phyloP scores from a whole-genome alignment of 2,797 vertebrate genomes.

The Chloroceryle amazona region DNA sequence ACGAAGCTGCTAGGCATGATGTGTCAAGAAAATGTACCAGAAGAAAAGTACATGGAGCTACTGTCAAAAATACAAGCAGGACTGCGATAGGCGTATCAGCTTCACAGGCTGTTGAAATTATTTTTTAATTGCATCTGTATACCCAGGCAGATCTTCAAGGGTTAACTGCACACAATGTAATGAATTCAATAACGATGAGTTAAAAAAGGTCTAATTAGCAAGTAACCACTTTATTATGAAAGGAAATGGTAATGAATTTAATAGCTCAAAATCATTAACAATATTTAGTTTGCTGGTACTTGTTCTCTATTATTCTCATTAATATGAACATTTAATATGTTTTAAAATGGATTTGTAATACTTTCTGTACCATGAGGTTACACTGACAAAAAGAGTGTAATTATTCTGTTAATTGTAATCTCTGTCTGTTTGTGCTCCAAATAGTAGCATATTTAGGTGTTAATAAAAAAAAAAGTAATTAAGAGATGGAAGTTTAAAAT shows the following conservation, averaged over 20 bases:
- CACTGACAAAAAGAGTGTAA: constrained; percentile 85
- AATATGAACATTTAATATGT: constrained; percentile 88
- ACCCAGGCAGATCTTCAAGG: constrained; percentile 84
- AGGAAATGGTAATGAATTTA: constrained; percentile 95
- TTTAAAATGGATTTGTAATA: constrained; percentile 88
- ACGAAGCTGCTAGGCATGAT: constrained; percentile 74
- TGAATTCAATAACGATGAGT: constrained; percentile 95
- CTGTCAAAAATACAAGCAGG: constrained; percentile 67
- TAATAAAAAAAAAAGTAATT: constrained; percentile 81
- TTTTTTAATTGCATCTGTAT: constrained; percentile 80
- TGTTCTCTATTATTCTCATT: constrained; percentile 87
- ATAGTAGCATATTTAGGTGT: constrained; percentile 84
- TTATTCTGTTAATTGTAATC: constrained; percentile 87
- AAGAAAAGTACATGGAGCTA: constrained; percentile 65
- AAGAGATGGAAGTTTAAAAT: constrained; percentile 82
- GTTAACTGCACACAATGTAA: constrained; percentile 87
- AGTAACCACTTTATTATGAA: constrained; percentile 93
- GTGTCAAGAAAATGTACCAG: constrained; percentile 75
- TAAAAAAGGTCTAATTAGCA: constrained; percentile 97
- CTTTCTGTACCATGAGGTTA: constrained; percentile 85
- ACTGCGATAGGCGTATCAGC: constrained; percentile 2
- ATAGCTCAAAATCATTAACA: constrained; percentile 97
- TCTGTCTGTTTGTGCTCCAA: constrained; percentile 84
- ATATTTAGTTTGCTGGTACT: constrained; percentile 87
- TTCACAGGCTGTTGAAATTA: constrained; percentile 63